These are phyloP conservation scores for Falco peregrinus DNA, from an alignment of 2,797 vertebrate species.

Conservation along the genomic window DNA sequence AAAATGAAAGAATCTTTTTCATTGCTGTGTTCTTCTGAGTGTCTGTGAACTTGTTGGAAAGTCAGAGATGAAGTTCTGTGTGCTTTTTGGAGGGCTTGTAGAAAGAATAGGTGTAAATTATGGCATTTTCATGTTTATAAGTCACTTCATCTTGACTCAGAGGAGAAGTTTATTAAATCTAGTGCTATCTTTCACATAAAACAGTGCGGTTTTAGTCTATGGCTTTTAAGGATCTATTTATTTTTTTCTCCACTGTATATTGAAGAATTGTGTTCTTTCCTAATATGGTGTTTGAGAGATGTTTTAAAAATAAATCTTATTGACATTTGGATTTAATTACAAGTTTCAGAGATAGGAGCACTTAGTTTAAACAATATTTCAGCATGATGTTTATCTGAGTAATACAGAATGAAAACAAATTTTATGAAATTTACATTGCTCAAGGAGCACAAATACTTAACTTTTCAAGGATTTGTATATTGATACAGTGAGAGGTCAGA, in stretches of 20 bases:
- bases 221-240: not conserved
- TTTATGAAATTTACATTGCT: not conserved
- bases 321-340: constrained; percentile 41
- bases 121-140: not conserved
- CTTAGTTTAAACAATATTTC: not conserved
- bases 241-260: not conserved
- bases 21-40: not conserved
- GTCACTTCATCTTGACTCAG: not conserved
- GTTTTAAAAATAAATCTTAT: constrained; percentile 50
- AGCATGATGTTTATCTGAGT: not conserved
- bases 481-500: not conserved
- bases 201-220: not conserved
- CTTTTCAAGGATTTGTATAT: not conserved
- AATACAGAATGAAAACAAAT: not conserved
- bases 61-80: not conserved
- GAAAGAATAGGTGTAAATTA: not conserved
- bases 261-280: constrained; percentile 21
- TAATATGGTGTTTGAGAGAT: constrained; percentile 7
- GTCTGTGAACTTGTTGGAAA: constrained; percentile 19
- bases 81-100: not conserved
- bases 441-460: not conserved
- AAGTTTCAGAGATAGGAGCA: constrained; percentile 18
- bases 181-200: not conserved
- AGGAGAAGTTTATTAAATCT: not conserved
- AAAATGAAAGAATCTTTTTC: constrained; percentile 31